A percentile compares a stretch with the other conserved stretches of the same genome.
Conservation (phyloP, 2,113 vertebrate species). For the Ceyx melanurus region DNA sequence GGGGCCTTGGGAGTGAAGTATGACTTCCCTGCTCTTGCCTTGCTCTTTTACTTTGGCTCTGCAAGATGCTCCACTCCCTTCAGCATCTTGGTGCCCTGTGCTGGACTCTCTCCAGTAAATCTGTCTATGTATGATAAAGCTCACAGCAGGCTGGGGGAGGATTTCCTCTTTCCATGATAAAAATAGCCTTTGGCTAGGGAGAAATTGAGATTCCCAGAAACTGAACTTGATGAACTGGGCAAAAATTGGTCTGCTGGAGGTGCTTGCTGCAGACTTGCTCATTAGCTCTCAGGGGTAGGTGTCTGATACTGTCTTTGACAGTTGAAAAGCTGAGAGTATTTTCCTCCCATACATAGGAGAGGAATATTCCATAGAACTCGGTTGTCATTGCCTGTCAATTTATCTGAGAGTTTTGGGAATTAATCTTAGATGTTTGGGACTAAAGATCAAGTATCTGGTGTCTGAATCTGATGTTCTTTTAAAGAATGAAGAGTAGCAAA, state of each 20-base stretch:
- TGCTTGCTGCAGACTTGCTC: not conserved
- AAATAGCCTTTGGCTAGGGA: constrained; percentile 26
- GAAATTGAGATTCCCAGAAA: not conserved
- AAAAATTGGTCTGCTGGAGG: not conserved
- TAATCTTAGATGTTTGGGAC: not conserved
- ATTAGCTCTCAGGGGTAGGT: not conserved
- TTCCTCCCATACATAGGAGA: not conserved
- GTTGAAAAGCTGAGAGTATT: not conserved
- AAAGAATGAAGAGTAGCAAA: not conserved
- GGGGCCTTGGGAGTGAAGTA: not conserved
- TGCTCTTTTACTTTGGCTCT: not conserved
- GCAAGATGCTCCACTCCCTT: not conserved
- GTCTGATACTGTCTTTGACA: not conserved
- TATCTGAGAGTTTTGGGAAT: not conserved
- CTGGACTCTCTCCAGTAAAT: no score
- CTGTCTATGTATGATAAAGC: not conserved
- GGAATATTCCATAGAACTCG: not conserved
- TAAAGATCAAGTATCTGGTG: not conserved
- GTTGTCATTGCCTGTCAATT: not conserved
- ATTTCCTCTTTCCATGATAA: constrained; percentile 25
- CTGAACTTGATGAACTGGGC: not conserved
- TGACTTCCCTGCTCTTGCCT: not conserved
- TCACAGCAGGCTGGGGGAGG: not conserved
- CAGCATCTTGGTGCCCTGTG: no score
- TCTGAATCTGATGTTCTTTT: not conserved